Evolutionary conservation across 2,797 vertebrate genomes (phyloP).

Genomic region (Characodon lateralis): DNA sequence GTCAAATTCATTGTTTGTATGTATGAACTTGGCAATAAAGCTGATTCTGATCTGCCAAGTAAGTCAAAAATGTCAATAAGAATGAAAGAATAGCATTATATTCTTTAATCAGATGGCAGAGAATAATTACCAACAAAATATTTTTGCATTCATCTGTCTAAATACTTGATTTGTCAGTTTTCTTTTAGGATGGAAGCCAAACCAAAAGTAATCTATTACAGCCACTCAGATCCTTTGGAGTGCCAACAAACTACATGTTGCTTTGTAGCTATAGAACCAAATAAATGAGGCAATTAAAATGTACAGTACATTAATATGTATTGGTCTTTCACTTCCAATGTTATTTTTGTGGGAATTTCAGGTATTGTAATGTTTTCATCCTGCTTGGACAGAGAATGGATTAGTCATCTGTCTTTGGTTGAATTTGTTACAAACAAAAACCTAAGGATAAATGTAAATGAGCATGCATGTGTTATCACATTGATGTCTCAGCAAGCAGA

Average conservation of each 20-base stretch:
- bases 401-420: background rate
- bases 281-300: no score
- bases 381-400: background rate
- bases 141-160: background rate
- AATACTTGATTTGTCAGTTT: background rate
- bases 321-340: background rate
- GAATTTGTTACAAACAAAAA: constrained; percentile 8
- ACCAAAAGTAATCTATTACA: background rate
- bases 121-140: background rate
- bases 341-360: background rate
- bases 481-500: background rate
- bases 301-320: no score
- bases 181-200: background rate
- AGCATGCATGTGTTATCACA: background rate
- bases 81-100: background rate
- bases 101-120: background rate
- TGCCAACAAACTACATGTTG: background rate
- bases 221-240: background rate
- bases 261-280: no score
- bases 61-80: background rate
- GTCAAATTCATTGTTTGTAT: no score
- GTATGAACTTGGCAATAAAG: no score
- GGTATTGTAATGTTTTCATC: constrained; percentile 1
- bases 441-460: constrained; percentile 4
- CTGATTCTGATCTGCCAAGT: background rate